Conservation (phyloP, 2,888 invertebrate genomes). For the Tinea trinotella region DNA sequence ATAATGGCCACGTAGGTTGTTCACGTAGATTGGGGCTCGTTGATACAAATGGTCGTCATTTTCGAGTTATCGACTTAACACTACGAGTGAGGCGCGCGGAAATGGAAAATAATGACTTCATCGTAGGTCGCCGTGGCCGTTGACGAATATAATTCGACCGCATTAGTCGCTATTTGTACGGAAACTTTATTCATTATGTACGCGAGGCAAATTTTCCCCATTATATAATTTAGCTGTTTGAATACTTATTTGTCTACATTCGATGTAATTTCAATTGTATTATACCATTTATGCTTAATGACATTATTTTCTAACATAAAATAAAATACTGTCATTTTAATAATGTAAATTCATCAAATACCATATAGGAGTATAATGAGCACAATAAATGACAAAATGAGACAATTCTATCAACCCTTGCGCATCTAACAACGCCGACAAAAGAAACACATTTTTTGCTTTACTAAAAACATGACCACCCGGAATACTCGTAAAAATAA, state of each 20-base stretch:
- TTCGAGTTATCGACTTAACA: slow-evolving; percentile 70
- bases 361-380: neutral
- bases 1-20: slow-evolving; percentile 47
- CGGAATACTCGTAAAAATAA: slow-evolving; percentile 64
- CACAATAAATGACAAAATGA: neutral
- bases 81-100: slow-evolving; percentile 52
- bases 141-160: slow-evolving; percentile 59
- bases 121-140: slow-evolving; percentile 47
- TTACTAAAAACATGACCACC: slow-evolving; percentile 48
- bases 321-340: neutral
- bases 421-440: slow-evolving; percentile 45
- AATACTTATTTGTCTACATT: neutral
- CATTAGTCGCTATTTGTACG: slow-evolving; percentile 48
- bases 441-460: slow-evolving; percentile 28
- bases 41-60: slow-evolving; percentile 61
- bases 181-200: slow-evolving; percentile 13
- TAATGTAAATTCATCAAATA: neutral
- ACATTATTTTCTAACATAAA: neutral
- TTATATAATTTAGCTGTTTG: neutral
- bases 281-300: too few species aligned
- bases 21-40: slow-evolving; percentile 41
- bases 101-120: slow-evolving; percentile 71
- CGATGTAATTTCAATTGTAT: neutral
- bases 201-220: slow-evolving; percentile 3
- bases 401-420: slow-evolving; percentile 40